Evolutionary conservation across 1,140 invertebrate genomes (phyloP), one percentile per base, ranked within the genome.

Genomic region (Mamestra configurata): DNA sequence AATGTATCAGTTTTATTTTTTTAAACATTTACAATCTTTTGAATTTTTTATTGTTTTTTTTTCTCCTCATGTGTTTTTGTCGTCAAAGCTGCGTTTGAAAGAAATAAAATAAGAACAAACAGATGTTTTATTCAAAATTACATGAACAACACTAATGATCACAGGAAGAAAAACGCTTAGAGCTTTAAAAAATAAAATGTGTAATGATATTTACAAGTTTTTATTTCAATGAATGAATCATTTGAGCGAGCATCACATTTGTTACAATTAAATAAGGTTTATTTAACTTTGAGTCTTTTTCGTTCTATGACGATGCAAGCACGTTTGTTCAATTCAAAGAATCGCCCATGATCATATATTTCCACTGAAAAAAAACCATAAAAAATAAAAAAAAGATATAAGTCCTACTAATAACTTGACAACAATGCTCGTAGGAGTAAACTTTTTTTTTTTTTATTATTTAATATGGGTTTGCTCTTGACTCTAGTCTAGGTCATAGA

Each of bases 131-230:
- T n/a, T 31, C 13, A 27, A 20, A 64, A 64, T 20, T 37, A 40
- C 31, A 37, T n/a, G n/a, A n/a, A n/a, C n/a, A 70, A 7, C 66
- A 46, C 43, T 49, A 70, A 49, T 49, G 66, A 27, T 70, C 22
- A 70, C 66, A 49, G 4, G 7, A 24, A 70, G 15, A 1, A 10
- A 27, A 49, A 70, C 43, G 40, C 22, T 46, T 20, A 11, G 6
- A 27, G 40, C 40, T 22, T 27, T 27, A 46, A 31, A 70, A 70
- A 68, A 24, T 68, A 46, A 70, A 70, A 37, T n/a, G 64, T 4
- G 20, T 46, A 46, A 49, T 46, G 13, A 70, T 27, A 8, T 22
- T 24, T 10, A 20, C 59, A n/a, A 46, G 35, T 11, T 64, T 43
- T 68, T 43, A 43, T 46, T 43, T 46, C 10, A 46, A 24, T 22